Evolutionary conservation across 2,113 vertebrate species (phyloP).

Genomic region (Labeo catla): DNA sequence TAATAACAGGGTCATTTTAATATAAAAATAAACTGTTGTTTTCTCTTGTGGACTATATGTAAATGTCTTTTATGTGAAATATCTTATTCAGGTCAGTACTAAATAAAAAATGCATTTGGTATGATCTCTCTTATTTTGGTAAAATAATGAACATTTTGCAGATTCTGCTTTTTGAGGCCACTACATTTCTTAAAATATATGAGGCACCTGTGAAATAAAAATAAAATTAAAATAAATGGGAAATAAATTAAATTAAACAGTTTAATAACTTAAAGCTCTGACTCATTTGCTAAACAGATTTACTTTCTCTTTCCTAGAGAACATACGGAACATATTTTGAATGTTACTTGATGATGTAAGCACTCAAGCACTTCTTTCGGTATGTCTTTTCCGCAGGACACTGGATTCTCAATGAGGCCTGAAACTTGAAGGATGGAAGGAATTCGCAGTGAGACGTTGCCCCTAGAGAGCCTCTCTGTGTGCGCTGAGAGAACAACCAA

Average conservation of each 20-base stretch:
- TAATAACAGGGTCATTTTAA: too few relatives aligned
- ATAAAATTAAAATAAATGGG: too few relatives aligned
- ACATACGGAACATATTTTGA: slow-evolving; percentile 56
- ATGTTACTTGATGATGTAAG: slow-evolving; percentile 71
- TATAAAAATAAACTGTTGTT: too few relatives aligned
- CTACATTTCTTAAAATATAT: not conserved
- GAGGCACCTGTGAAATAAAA: not conserved
- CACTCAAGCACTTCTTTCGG: slow-evolving; percentile 70
- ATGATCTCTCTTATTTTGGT: too few relatives aligned
- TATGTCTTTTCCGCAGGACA: slow-evolving; percentile 35
- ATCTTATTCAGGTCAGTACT: too few relatives aligned
- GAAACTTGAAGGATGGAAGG: slow-evolving; percentile 73
- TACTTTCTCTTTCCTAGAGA: slow-evolving; percentile 51
- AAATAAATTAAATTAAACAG: not conserved
- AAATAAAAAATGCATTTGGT: too few relatives aligned
- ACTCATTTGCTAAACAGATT: not conserved
- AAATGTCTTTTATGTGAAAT: too few relatives aligned
- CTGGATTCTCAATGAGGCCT: slow-evolving; percentile 30
- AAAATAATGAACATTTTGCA: too few relatives aligned
- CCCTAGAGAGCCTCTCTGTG: not conserved
- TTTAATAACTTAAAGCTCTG: not conserved
- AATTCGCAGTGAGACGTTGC: slow-evolving; percentile 54
- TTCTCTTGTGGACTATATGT: too few relatives aligned
- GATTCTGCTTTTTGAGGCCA: too few relatives aligned
- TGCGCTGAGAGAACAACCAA: not conserved